Conservation (phyloP, 2,797 vertebrate genomes). For the Notolepis coatsorum region DNA sequence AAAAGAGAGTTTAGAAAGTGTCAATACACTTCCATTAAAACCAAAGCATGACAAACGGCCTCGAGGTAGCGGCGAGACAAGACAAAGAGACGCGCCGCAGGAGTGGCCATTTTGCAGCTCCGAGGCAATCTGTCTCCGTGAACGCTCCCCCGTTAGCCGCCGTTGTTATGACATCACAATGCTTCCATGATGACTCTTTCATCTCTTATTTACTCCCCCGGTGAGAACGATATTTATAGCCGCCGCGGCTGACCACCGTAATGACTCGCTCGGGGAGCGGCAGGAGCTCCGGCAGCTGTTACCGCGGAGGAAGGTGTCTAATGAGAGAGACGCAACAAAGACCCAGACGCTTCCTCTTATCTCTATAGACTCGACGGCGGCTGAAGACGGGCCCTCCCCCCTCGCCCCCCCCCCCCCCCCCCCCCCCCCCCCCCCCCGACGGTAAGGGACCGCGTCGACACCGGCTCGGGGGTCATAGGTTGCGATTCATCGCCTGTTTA, state of each 20-base stretch:
- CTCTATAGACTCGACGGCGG: too few species aligned
- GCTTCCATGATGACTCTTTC: slow-evolving; percentile 53
- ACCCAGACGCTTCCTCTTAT: slow-evolving; percentile 45
- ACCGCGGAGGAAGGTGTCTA: slow-evolving; percentile 35
- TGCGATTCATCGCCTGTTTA: slow-evolving; percentile 70
- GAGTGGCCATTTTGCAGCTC: slow-evolving; percentile 28
- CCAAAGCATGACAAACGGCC: slow-evolving; percentile 48
- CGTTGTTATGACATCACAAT: slow-evolving; percentile 53
- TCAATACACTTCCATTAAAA: slow-evolving; percentile 63
- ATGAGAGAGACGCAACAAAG: slow-evolving; percentile 61
- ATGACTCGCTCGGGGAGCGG: slow-evolving; percentile 53
- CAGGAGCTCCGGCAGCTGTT: slow-evolving; percentile 39
- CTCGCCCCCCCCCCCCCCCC: too few species aligned
- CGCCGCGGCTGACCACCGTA: slow-evolving; percentile 44
- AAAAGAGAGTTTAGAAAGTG: slow-evolving; percentile 9
- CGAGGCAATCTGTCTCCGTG: slow-evolving; percentile 59
- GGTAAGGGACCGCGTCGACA: too few species aligned
- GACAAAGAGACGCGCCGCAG: slow-evolving; percentile 45
- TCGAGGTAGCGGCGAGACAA: slow-evolving; percentile 22
- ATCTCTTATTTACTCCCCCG: slow-evolving; percentile 48
- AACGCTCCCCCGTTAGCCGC: slow-evolving; percentile 43
- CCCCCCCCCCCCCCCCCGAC: too few species aligned
- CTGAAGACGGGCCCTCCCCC: too few species aligned
- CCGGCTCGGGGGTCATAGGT: slow-evolving; percentile 35
- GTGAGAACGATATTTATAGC: slow-evolving; percentile 56